Evolutionary conservation across 2,888 invertebrate species (phyloP).

Genomic region (Drosophila kuntzei): DNA sequence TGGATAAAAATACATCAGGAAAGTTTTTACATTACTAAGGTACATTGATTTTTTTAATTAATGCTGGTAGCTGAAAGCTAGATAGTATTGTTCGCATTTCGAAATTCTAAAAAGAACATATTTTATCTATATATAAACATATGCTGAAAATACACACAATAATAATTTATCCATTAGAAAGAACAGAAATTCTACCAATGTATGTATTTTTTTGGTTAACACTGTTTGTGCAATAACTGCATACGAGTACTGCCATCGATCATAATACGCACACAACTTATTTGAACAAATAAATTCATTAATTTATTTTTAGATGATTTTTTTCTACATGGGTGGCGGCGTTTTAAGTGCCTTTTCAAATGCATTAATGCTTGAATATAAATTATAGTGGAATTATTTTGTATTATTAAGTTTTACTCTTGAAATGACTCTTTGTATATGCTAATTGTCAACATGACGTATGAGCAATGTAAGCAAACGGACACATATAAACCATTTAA

Average conservation of each 20-base stretch:
- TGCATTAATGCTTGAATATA: not conserved
- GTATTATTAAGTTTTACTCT: not conserved
- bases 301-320: slow-evolving; percentile 21
- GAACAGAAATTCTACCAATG: too few species aligned
- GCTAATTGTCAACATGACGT: not conserved
- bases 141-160: not conserved
- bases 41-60: not conserved
- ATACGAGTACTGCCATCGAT: slow-evolving; percentile 27
- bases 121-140: too few species aligned
- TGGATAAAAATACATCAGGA: not conserved
- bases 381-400: not conserved
- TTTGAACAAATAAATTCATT: not conserved
- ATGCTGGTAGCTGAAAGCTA: not conserved
- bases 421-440: too few species aligned
- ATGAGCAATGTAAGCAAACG: not conserved
- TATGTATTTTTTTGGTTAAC: not conserved
- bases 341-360: slow-evolving; percentile 29
- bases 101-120: too few species aligned
- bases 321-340: slow-evolving; percentile 9
- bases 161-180: too few species aligned
- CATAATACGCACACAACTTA: slow-evolving; percentile 11
- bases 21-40: not conserved
- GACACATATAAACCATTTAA: slow-evolving; percentile 8
- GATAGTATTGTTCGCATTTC: too few species aligned
- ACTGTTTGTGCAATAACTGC: slow-evolving; percentile 14